Conservation (phyloP, 2,113 vertebrate genomes). For the Erythrocebus patas region DNA sequence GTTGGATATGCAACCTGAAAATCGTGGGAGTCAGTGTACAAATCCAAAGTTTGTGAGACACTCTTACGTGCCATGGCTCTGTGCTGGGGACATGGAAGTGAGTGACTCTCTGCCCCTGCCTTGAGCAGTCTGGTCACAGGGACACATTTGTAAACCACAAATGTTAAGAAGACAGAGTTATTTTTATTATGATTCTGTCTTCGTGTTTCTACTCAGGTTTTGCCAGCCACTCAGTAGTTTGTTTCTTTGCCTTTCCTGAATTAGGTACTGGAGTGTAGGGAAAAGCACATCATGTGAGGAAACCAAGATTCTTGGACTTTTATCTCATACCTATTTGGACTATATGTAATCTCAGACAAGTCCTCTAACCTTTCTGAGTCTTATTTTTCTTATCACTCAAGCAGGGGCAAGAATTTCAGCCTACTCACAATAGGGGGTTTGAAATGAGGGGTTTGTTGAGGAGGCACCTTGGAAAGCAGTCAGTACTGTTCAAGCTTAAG, state of each 20-base stretch:
- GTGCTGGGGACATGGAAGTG: background rate
- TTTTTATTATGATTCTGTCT: background rate
- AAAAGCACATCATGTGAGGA: background rate
- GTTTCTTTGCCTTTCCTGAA: background rate
- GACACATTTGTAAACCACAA: background rate
- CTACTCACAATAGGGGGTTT: background rate
- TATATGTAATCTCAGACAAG: background rate
- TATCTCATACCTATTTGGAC: background rate
- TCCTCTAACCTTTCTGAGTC: background rate
- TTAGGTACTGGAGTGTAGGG: background rate
- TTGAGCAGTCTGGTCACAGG: conserved; percentile 5
- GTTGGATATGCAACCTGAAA: background rate
- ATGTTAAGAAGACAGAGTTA: background rate
- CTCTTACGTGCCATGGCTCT: background rate
- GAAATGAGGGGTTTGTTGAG: background rate
- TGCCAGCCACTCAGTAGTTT: background rate
- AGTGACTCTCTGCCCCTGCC: background rate
- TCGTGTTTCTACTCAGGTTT: conserved; percentile 7
- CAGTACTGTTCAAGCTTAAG: background rate
- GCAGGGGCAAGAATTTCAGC: background rate
- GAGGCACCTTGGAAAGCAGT: background rate
- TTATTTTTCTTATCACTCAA: background rate
- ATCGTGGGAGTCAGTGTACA: background rate
- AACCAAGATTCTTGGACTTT: background rate
- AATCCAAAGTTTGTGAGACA: background rate